Percentiles rank a stretch among this genome's conserved stretches.
Evolutionary conservation across 2,888 invertebrate species (phyloP).

Genomic region (Ornithoptera alexandrae): DNA sequence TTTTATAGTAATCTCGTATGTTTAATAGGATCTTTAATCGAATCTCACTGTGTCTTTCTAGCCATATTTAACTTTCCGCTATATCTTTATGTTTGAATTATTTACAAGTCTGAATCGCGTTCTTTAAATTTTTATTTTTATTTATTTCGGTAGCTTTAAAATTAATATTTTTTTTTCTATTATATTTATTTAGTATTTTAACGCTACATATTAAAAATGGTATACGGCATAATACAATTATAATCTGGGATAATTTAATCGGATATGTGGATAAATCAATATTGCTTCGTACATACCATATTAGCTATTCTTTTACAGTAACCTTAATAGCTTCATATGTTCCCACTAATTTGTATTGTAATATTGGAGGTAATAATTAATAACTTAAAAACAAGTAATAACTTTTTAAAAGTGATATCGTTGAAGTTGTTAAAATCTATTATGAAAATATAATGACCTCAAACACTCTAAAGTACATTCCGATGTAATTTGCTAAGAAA

Average conservation of each 20-base stretch:
- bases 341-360: no score
- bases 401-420: neutral
- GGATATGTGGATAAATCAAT: neutral
- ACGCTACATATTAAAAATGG: slow-evolving; percentile 6
- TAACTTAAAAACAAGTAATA: neutral
- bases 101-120: slow-evolving; percentile 19
- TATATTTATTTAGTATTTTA: slow-evolving; percentile 9
- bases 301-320: neutral
- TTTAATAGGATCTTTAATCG: slow-evolving; percentile 21
- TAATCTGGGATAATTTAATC: slow-evolving; percentile 1
- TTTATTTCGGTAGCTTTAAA: slow-evolving; percentile 24
- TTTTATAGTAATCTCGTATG: slow-evolving; percentile 9
- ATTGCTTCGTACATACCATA: slow-evolving; percentile 4
- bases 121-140: slow-evolving; percentile 17
- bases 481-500: slow-evolving; percentile 40
- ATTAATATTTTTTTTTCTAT: slow-evolving; percentile 3
- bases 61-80: slow-evolving; percentile 14
- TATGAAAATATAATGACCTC: neutral
- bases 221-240: slow-evolving; percentile 27
- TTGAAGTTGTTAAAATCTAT: slow-evolving; percentile 1
- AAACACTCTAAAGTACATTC: slow-evolving; percentile 38
- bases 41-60: slow-evolving; percentile 16
- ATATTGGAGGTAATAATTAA: no score
- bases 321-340: neutral
- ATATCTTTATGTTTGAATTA: slow-evolving; percentile 4